Conservation (phyloP, 2,888 invertebrate genomes). For the Chalcis sispes region DNA sequence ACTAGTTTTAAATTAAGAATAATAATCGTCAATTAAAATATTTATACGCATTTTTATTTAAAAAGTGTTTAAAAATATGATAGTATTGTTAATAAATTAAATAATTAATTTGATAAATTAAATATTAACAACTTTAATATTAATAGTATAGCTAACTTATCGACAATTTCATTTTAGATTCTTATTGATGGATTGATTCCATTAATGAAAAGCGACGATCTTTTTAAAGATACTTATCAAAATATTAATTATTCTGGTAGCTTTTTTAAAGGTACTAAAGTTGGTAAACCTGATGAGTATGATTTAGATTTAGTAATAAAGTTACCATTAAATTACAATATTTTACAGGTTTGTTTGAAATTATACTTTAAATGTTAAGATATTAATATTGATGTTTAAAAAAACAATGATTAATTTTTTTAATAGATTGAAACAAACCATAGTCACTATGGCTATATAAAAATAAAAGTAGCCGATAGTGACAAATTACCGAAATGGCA, state of each 20-base stretch:
- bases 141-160: no score
- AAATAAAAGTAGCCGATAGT: constrained; percentile 53
- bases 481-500: constrained; percentile 56
- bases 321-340: constrained; percentile 77
- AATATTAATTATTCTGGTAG: constrained; percentile 79
- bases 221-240: constrained; percentile 70
- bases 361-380: not conserved
- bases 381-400: not conserved
- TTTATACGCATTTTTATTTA: not conserved
- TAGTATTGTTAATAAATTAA: no score
- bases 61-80: not conserved
- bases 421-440: constrained; percentile 25
- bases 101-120: not conserved
- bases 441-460: constrained; percentile 57
- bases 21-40: not conserved
- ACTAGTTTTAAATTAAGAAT: no score
- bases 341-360: constrained; percentile 65
- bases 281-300: constrained; percentile 80
- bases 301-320: constrained; percentile 80
- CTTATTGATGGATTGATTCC: constrained; percentile 60
- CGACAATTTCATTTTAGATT: constrained; percentile 24
- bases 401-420: not conserved
- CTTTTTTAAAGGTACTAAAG: constrained; percentile 80
- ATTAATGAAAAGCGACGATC: constrained; percentile 65
- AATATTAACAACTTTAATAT: no score